phyloP scores from a whole-genome alignment of 2,888 invertebrate species.

The Lasioglossum pauxillum region DNA sequence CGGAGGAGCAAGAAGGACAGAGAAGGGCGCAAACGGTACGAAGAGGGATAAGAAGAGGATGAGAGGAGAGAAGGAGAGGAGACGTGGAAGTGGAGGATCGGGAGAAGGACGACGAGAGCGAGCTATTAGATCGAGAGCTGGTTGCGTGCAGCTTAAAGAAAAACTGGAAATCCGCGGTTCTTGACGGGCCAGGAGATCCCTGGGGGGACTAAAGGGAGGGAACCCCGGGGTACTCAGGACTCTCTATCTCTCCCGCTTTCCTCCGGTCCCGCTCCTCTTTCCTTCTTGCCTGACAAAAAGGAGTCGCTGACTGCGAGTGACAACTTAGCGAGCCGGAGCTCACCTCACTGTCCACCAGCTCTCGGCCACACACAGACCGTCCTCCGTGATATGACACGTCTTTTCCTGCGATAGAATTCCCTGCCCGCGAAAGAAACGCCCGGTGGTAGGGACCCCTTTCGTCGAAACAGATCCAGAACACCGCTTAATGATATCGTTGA shows the following conservation, averaged over 20 bases:
- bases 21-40: slow-evolving; percentile 36
- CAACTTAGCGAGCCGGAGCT: slow-evolving; percentile 83
- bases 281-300: slow-evolving; percentile 75
- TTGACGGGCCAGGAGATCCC: slow-evolving; percentile 76
- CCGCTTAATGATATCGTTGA: slow-evolving; percentile 62
- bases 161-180: slow-evolving; percentile 82
- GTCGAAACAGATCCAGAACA: slow-evolving; percentile 51
- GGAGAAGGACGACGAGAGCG: slow-evolving; percentile 65
- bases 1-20: slow-evolving; percentile 32
- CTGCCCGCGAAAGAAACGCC: slow-evolving; percentile 66
- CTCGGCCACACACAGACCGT: slow-evolving; percentile 75
- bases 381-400: slow-evolving; percentile 73
- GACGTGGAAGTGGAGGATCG: slow-evolving; percentile 48
- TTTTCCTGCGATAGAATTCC: slow-evolving; percentile 67
- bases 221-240: slow-evolving; percentile 63
- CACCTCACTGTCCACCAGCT: slow-evolving; percentile 77
- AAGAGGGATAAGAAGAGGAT: slow-evolving; percentile 39
- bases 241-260: slow-evolving; percentile 52
- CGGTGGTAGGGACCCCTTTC: slow-evolving; percentile 47
- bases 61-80: slow-evolving; percentile 26
- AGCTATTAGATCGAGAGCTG: slow-evolving; percentile 82
- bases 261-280: slow-evolving; percentile 51
- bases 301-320: slow-evolving; percentile 82
- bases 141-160: slow-evolving; percentile 77
- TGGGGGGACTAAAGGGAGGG: slow-evolving; percentile 61